Base-by-base conservation (phyloP, 30 jellyfish, hydroid and myxozoan species). In the Aurelia aurita complex sp. Pacific region DNA sequence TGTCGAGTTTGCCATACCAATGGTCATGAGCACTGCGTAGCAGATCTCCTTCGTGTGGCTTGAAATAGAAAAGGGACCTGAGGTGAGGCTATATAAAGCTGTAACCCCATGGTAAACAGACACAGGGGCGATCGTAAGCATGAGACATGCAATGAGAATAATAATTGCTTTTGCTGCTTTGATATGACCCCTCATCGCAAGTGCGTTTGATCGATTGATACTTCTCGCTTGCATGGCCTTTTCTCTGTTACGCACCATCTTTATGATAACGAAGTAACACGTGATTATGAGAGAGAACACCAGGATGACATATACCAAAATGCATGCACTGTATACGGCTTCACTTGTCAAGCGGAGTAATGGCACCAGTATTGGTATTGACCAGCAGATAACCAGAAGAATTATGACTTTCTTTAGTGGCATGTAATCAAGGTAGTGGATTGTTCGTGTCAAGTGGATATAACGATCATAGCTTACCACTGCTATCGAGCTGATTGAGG, bases 1-100 rank as follows among this genome's bases (percentile, higher is more conserved):
- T 15, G 85, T 75, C n/a, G 98, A 91, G 62, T 91, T 91, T 34
- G 81, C 74, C 80, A 85, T 53, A 5, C 73, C 88, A 10, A 85
- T 57, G 35, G 95, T 85, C 79, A 76, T 76, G 19, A 76, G 83
- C 51, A 85, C 78, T 6, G 89, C 95, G 71, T 85, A 85, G 84
- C 73, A 42, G 38, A 77, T 17, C 80, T 85, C 95, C 55, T 69
- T 69, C 46, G 86, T 66, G 57, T 52, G 19, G 10, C 36, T 38
- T 13, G 81, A 12, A 2, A 85, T 42, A 33, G 74, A 23, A 9
- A 75, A 54, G 4, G 80, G 43, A 9, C 65, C 78, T 14, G 69
- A 32, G 1, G 84, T 10, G 42, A 72, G 61, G 55, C 89, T 67
- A 55, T 85, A 17, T 1, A 75, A 10, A 10, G 81, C 76, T 18